These are phyloP conservation scores for Atta texana DNA, from an alignment of 1,140 invertebrate genomes.

Conservation along the genomic window DNA sequence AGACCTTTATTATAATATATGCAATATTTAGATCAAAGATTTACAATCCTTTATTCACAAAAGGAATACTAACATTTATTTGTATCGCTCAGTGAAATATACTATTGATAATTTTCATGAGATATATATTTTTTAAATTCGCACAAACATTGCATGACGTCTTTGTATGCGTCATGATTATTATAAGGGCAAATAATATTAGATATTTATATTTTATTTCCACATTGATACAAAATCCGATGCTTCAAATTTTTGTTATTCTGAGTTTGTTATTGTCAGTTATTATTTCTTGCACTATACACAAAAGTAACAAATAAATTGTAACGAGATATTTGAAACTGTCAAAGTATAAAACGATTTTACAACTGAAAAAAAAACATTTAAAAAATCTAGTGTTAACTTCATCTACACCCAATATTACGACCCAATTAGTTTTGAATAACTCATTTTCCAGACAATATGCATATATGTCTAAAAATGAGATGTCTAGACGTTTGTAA, in stretches of 20 bases:
- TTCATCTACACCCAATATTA: too few relatives aligned
- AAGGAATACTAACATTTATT: constrained; percentile 44
- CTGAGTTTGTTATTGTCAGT: constrained; percentile 77
- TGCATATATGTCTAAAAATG: too few relatives aligned
- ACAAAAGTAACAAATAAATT: constrained; percentile 82
- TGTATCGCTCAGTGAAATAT: constrained; percentile 22
- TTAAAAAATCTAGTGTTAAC: too few relatives aligned
- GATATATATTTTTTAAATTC: constrained; percentile 11
- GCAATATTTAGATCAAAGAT: constrained; percentile 52
- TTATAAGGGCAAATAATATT: not conserved
- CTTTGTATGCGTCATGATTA: not conserved
- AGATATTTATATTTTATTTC: constrained; percentile 32
- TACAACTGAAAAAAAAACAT: too few relatives aligned
- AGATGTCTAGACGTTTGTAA: too few relatives aligned
- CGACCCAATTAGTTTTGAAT: too few relatives aligned
- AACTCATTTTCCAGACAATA: too few relatives aligned
- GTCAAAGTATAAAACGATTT: not conserved
- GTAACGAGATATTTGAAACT: constrained; percentile 45
- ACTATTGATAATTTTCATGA: constrained; percentile 1
- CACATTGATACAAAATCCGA: constrained; percentile 42
- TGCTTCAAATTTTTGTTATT: constrained; percentile 80
- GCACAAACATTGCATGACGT: not conserved
- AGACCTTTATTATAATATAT: constrained; percentile 41
- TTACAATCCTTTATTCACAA: constrained; percentile 26
- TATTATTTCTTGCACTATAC: constrained; percentile 80